Conservation (phyloP, 2,888 invertebrate genomes). For the Halictus quadricinctus region DNA sequence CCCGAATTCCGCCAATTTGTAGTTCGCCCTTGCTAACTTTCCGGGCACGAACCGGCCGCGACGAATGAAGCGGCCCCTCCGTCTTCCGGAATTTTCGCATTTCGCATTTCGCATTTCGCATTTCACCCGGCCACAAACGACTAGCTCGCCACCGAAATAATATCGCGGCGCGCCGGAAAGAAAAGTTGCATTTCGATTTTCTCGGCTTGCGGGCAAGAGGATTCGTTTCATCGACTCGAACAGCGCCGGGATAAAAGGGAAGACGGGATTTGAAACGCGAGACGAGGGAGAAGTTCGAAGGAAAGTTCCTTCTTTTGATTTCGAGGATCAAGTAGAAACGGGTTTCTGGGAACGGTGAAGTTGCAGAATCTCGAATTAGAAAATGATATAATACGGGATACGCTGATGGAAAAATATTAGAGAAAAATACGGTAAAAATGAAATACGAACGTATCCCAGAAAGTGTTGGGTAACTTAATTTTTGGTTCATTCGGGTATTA, state of each 20-base stretch:
- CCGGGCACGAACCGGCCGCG: constrained; percentile 24
- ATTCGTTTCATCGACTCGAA: constrained; percentile 1
- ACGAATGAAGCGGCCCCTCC: constrained; percentile 2
- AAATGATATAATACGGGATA: not conserved
- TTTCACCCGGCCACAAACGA: not conserved
- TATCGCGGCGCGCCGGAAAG: not conserved
- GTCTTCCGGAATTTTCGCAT: constrained; percentile 3
- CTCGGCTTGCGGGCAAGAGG: not conserved
- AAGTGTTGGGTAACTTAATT: not conserved
- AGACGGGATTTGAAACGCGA: constrained; percentile 5
- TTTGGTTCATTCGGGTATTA: too few relatives aligned
- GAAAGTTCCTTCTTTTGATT: not conserved
- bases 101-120: not conserved
- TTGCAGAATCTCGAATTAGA: constrained; percentile 13
- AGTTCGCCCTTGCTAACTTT: constrained; percentile 46
- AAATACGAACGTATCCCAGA: not conserved
- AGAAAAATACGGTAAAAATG: not conserved
- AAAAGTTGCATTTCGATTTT: constrained; percentile 18
- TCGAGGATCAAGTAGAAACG: not conserved
- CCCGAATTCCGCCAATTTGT: constrained; percentile 50
- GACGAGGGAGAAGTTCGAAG: not conserved
- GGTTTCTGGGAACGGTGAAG: not conserved
- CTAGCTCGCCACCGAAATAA: not conserved
- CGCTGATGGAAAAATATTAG: not conserved
- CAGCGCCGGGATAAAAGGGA: not conserved